Evolutionary conservation across 92 coral and sea anemone genomes (phyloP).

Genomic region (Palythoa grandis): DNA sequence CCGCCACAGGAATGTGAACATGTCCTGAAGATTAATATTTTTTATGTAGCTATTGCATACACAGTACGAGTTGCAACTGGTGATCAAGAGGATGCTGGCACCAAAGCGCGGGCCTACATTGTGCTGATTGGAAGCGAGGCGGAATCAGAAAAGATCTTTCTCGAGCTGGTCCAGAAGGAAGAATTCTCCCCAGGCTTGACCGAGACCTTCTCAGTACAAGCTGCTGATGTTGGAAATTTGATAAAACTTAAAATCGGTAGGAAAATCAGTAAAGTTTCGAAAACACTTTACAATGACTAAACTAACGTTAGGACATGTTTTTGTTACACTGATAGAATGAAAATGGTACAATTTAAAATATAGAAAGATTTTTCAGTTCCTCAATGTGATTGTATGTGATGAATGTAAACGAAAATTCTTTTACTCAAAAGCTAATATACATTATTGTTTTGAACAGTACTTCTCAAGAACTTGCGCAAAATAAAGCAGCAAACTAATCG

Average conservation of each 20-base stretch:
- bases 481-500: too few species aligned
- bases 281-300: too few species aligned
- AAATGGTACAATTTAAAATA: too few species aligned
- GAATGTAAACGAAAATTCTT: too few species aligned
- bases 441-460: too few species aligned
- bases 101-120: constrained; percentile 87
- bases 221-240: constrained; percentile 89
- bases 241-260: constrained; percentile 56
- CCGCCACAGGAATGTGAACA: not conserved
- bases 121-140: constrained; percentile 90
- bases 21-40: not conserved
- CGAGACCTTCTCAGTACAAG: constrained; percentile 92
- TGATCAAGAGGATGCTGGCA: constrained; percentile 90
- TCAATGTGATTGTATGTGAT: too few species aligned
- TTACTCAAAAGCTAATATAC: too few species aligned
- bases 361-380: too few species aligned
- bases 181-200: constrained; percentile 88
- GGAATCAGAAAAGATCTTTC: constrained; percentile 83
- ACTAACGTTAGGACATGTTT: not conserved
- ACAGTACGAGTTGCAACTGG: constrained; percentile 95
- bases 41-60: constrained; percentile 76
- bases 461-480: too few species aligned
- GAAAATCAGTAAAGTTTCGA: not conserved
- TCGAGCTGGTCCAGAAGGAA: constrained; percentile 77
- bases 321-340: too few species aligned